Conservation (phyloP, 92 coral and sea anemone species). For the Montipora capitata region DNA sequence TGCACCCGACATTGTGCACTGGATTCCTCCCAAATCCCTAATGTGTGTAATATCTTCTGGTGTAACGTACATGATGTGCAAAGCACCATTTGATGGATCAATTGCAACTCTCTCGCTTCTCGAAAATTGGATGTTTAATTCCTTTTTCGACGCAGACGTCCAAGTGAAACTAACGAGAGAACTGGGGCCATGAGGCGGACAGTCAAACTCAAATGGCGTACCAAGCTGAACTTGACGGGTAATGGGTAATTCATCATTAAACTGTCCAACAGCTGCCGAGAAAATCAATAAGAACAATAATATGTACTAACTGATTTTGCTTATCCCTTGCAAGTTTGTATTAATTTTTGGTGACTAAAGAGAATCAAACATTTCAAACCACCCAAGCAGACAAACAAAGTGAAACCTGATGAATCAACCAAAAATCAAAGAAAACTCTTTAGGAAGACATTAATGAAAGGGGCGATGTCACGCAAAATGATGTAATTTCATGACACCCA, state of each 20-base stretch:
- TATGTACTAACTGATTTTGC: no score
- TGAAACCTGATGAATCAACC: no score
- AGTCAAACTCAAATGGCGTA: neutral
- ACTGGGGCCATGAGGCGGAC: slow-evolving; percentile 30
- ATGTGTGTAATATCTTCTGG: slow-evolving; percentile 24
- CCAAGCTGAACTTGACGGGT: slow-evolving; percentile 6
- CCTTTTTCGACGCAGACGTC: neutral
- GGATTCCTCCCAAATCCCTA: neutral
- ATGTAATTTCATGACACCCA: no score
- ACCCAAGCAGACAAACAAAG: no score
- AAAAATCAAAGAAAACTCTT: no score
- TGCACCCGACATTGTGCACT: slow-evolving; percentile 2
- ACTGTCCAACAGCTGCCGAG: neutral
- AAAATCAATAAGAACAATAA: neutral
- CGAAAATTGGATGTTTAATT: neutral
- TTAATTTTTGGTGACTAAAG: no score
- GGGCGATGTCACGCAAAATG: no score
- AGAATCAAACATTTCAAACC: no score
- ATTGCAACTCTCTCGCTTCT: slow-evolving; percentile 2
- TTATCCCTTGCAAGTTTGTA: no score
- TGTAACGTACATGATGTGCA: slow-evolving; percentile 48
- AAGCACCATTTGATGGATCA: slow-evolving; percentile 31
- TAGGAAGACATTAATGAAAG: no score
- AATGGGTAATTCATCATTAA: neutral
- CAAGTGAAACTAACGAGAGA: slow-evolving; percentile 13